Evolutionary conservation across 2,113 vertebrate genomes (phyloP), one percentile per base, ranked within the genome.

Genomic region (Lepisosteus oculatus): DNA sequence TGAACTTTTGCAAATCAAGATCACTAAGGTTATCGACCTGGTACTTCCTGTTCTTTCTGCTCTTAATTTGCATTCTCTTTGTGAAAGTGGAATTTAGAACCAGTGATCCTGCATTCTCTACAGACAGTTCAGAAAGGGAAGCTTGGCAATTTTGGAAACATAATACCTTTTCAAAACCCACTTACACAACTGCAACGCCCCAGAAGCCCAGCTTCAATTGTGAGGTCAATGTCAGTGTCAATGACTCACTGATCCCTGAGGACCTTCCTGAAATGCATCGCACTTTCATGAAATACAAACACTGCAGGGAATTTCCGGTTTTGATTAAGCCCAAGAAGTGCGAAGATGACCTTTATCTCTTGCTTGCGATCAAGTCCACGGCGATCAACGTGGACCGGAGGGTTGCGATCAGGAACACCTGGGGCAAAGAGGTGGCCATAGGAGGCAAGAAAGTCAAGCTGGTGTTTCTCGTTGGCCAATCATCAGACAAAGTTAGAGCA

Each of bases 341-440:
- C 42, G 75, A 67, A 0, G 2, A 62, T 5, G 86, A 89, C 44
- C 83, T 83, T 0, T 90, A 89, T 74, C 85, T 94, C 67, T 71
- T 93, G 66, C 77, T 92, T 79, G 92, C 81, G 0, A 80, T 93
- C 76, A 93, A 94, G 74, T 93, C 92, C 0, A 81, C 87, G 62
- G 91, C 92, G 0, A 67, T 85, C 57, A 90, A 92, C 0, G 65
- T 92, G n/a, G 90, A 93, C 43, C 82, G 73, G 1, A 76, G 92
- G 0, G 80, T 74, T 0, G 88, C 91, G 0, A 93, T 94, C 74
- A 86, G 91, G 44, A 84, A 86, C 80, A 94, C 91, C 0, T 93
- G 93, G 93, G 93, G 91, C 4, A 85, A 87, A 42, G 76, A 56
- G 0, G 70, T 59, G 4, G 67, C 70, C 41, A 72, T 89, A 1